Conservation (phyloP, 1,140 invertebrate genomes). For the Drosophila repleta region DNA sequence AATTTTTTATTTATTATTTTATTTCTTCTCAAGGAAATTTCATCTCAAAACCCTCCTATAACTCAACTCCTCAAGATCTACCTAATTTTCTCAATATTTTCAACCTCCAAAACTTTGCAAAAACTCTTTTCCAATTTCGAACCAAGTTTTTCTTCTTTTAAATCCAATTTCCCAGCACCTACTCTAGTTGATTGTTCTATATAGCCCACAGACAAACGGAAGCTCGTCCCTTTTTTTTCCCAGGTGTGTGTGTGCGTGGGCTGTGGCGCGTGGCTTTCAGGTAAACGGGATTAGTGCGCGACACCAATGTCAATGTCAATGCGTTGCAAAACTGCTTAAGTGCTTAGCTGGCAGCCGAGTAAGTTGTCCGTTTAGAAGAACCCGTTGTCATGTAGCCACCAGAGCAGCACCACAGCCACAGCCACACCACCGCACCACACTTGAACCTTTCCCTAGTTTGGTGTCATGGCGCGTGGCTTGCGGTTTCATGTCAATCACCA, state of each 20-base stretch:
- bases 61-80: too few species aligned
- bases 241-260: constrained; percentile 8
- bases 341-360: constrained; percentile 36
- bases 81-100: too few species aligned
- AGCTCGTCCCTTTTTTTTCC: constrained; percentile 18
- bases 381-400: neutral
- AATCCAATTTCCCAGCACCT: neutral
- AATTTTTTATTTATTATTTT: too few species aligned
- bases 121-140: too few species aligned
- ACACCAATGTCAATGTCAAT: constrained; percentile 62
- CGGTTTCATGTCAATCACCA: constrained; percentile 21
- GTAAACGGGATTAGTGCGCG: constrained; percentile 61
- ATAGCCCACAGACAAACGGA: neutral
- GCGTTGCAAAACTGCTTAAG: constrained; percentile 39
- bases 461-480: neutral
- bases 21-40: too few species aligned
- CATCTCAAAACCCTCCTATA: too few species aligned
- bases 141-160: too few species aligned
- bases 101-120: too few species aligned
- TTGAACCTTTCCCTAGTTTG: too few species aligned
- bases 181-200: too few species aligned
- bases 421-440: too few species aligned
- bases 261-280: constrained; percentile 10
- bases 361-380: constrained; percentile 33
- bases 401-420: neutral